These are phyloP conservation scores for Gastracanthus pulcherrimus DNA, from an alignment of 2,888 invertebrate genomes.

Conservation along the genomic window DNA sequence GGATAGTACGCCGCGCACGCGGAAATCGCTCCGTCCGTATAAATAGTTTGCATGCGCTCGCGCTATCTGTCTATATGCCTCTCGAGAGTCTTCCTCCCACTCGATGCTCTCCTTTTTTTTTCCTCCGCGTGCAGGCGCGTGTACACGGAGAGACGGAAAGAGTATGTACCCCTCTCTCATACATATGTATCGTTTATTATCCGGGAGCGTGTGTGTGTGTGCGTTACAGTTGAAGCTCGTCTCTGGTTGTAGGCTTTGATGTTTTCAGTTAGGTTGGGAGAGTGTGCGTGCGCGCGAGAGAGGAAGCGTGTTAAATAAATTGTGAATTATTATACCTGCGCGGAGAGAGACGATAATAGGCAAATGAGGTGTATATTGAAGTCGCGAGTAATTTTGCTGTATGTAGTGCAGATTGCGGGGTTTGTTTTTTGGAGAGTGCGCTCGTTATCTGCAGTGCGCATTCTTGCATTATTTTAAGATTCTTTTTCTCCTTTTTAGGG, in stretches of 20 bases:
- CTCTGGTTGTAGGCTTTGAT: not conserved
- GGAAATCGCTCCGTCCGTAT: not conserved
- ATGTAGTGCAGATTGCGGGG: not conserved
- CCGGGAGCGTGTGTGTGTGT: not conserved
- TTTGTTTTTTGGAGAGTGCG: too few relatives aligned
- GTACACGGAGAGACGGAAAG: slow-evolving; percentile 2
- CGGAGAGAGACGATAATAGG: slow-evolving; percentile 17
- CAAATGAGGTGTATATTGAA: not conserved
- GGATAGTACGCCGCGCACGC: not conserved
- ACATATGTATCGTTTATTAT: slow-evolving; percentile 43
- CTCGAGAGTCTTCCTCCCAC: too few relatives aligned
- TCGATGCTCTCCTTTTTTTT: not conserved
- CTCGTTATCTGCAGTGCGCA: too few relatives aligned
- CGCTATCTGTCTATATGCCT: not conserved
- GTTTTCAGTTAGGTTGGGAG: too few relatives aligned
- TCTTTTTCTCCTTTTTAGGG: too few relatives aligned
- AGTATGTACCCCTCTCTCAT: slow-evolving; percentile 27
- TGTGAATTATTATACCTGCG: slow-evolving; percentile 10
- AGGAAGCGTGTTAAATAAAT: slow-evolving; percentile 14
- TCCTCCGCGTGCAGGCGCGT: not conserved
- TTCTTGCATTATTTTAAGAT: not conserved
- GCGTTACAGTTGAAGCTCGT: not conserved
- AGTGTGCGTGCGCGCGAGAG: not conserved
- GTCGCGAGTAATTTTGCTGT: not conserved
- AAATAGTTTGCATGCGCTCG: not conserved